Percentiles rank a stretch among this genome's conserved stretches.
Evolutionary conservation across 2,797 vertebrate species (phyloP).

Genomic region (Moxostoma hubbsi): DNA sequence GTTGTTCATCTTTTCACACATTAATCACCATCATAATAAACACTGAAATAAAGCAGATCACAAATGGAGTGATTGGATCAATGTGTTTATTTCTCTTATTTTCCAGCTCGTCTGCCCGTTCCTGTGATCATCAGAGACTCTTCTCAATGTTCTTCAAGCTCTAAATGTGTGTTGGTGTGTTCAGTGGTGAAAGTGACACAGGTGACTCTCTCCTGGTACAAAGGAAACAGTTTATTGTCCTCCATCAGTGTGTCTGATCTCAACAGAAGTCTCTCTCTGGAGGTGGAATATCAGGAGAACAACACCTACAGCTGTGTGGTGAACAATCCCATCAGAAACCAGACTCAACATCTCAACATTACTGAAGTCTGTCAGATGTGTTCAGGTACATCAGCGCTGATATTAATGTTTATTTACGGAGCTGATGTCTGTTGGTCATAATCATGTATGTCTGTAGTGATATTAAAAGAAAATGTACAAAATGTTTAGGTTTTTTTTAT

Average conservation of each 20-base stretch:
- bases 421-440: no score
- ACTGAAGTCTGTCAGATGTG: no score
- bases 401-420: no score
- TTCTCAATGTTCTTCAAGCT: no score
- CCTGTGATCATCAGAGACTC: background rate
- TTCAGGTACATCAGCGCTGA: no score
- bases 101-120: background rate
- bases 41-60: background rate
- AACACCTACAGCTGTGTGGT: background rate
- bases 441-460: no score
- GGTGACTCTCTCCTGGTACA: slow-evolving; percentile 18
- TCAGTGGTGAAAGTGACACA: no score
- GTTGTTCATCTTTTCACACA: background rate
- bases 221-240: background rate
- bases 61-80: no score
- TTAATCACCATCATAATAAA: background rate
- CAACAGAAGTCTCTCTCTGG: slow-evolving; percentile 2
- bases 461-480: no score
- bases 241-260: background rate
- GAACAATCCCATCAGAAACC: background rate
- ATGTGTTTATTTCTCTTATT: background rate
- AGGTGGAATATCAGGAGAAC: background rate
- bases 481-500: no score
- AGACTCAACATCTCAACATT: background rate
- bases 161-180: no score